These are phyloP conservation scores for Perizoma flavofasciatum DNA, from an alignment of 2,888 invertebrate species.

Conservation along the genomic window DNA sequence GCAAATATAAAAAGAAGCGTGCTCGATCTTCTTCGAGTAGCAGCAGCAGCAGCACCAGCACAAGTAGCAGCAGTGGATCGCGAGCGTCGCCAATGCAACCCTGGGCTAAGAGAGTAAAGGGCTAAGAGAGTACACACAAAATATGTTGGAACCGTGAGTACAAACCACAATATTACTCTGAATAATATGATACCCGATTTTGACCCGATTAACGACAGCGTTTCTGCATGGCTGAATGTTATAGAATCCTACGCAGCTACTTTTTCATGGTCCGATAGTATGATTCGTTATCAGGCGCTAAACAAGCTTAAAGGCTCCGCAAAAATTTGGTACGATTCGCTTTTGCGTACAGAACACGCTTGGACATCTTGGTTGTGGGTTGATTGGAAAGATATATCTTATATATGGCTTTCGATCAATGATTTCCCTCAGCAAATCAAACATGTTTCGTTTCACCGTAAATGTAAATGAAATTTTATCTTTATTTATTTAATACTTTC, in stretches of 20 bases:
- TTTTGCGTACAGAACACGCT: conserved; percentile 19
- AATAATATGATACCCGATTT: conserved; percentile 30
- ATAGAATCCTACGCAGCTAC: conserved; percentile 27
- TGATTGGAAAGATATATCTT: conserved; percentile 1
- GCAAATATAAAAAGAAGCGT: not conserved
- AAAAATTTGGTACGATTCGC: conserved; percentile 29
- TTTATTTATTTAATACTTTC: too few relatives aligned
- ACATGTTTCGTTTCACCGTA: too few relatives aligned
- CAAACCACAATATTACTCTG: conserved; percentile 11
- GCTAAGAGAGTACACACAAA: not conserved
- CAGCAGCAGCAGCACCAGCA: conserved; percentile 30
- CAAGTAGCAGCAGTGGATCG: not conserved
- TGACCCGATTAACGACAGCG: conserved; percentile 26
- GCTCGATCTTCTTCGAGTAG: not conserved
- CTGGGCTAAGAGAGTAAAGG: not conserved
- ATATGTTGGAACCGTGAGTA: conserved; percentile 17
- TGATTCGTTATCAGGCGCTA: conserved; percentile 24
- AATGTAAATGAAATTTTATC: too few relatives aligned
- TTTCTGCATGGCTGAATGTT: conserved; percentile 27
- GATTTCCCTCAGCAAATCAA: too few relatives aligned
- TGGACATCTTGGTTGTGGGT: conserved; percentile 9
- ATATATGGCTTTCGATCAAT: too few relatives aligned
- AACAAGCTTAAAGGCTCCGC: conserved; percentile 26
- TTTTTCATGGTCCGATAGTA: conserved; percentile 28
- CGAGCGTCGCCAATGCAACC: not conserved